phyloP scores from a whole-genome alignment of 2,113 vertebrate species.

The Sinocyclocheilus rhinocerous region DNA sequence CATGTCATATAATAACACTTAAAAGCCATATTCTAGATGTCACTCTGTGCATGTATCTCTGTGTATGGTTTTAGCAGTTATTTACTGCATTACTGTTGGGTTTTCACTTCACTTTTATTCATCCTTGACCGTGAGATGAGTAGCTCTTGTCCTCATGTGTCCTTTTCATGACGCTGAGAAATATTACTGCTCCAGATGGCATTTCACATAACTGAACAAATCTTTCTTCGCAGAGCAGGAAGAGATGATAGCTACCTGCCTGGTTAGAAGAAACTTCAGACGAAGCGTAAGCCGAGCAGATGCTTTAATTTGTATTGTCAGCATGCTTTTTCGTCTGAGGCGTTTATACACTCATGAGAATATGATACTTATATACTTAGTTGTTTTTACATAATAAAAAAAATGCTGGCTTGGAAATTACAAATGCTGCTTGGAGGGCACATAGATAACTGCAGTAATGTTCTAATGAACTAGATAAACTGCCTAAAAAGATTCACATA shows the following conservation, averaged over 20 bases:
- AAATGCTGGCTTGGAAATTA: not conserved
- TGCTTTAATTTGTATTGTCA: conserved; percentile 23
- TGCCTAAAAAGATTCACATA: not conserved
- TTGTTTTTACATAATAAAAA: conserved; percentile 2
- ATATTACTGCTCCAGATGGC: conserved; percentile 28
- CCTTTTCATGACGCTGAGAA: not conserved
- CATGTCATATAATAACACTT: not conserved
- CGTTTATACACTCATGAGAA: not conserved
- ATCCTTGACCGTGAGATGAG: conserved; percentile 4
- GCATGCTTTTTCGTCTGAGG: not conserved
- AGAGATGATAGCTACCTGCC: not conserved
- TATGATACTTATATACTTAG: not conserved
- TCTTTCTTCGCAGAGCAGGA: not conserved
- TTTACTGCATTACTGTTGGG: not conserved
- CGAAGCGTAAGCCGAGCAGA: not conserved
- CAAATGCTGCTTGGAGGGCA: not conserved
- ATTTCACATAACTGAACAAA: not conserved
- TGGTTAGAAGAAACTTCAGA: not conserved
- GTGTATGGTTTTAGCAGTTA: not conserved
- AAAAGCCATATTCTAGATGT: not conserved
- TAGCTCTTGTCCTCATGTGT: not conserved
- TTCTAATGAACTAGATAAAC: not conserved
- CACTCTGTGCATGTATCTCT: not conserved
- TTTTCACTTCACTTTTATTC: not conserved
- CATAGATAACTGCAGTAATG: conserved; percentile 3